Evolutionary conservation across 2,888 invertebrate genomes (phyloP).

Genomic region (Malthinus seriepunctatus): DNA sequence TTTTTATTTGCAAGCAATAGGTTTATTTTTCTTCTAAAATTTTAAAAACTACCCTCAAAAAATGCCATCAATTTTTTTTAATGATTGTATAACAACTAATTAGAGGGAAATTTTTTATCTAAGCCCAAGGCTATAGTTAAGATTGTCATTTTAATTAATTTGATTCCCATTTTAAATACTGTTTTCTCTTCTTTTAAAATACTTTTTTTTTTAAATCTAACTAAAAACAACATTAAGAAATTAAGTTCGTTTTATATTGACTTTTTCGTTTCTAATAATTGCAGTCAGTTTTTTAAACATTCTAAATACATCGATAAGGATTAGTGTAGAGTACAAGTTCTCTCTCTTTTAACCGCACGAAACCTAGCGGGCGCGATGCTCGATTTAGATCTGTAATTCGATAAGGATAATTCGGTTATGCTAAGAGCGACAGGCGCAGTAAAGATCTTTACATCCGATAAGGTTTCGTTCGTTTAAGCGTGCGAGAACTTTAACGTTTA

Average conservation of each 20-base stretch:
- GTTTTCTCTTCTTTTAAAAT: slow-evolving; percentile 3
- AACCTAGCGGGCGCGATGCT: no score
- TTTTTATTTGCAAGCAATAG: no score
- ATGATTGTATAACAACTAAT: not conserved
- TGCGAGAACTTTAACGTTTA: no score
- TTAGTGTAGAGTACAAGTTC: not conserved
- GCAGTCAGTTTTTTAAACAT: slow-evolving; percentile 1
- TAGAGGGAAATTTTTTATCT: slow-evolving; percentile 12
- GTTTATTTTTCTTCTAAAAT: not conserved
- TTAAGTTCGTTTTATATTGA: slow-evolving; percentile 4
- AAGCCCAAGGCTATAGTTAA: slow-evolving; percentile 36
- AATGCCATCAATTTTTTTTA: no score
- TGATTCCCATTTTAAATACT: slow-evolving; percentile 25
- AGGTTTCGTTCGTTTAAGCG: no score
- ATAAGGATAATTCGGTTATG: no score
- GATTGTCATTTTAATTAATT: slow-evolving; percentile 36
- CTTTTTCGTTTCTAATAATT: slow-evolving; percentile 3
- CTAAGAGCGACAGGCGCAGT: no score
- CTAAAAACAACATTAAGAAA: not conserved
- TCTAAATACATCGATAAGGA: not conserved
- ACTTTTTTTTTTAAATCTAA: slow-evolving; percentile 1
- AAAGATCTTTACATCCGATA: no score
- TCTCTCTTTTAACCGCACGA: not conserved
- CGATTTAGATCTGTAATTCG: no score
- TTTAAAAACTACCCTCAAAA: slow-evolving; percentile 10